Conservation (phyloP, 2,888 invertebrate species). For the Ligdia adustata region DNA sequence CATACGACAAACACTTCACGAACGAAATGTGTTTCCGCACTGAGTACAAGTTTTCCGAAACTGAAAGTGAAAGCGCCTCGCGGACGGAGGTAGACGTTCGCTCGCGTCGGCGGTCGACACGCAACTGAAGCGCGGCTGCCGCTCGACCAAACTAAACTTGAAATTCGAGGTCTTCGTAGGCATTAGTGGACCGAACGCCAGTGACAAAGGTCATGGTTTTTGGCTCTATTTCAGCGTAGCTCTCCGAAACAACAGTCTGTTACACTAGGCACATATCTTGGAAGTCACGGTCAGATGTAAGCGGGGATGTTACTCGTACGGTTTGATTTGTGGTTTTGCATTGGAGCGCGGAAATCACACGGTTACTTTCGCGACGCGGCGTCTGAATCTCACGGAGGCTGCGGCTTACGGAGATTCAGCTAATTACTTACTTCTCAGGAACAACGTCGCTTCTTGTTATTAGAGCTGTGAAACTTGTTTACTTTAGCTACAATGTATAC, state of each 20-base stretch:
- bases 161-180: constrained; percentile 67
- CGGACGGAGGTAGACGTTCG: constrained; percentile 49
- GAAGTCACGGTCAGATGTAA: background rate
- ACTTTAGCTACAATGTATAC: too few species aligned
- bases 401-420: constrained; percentile 8
- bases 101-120: constrained; percentile 61
- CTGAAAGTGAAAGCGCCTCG: constrained; percentile 39
- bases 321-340: constrained; percentile 6
- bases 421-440: constrained; percentile 9
- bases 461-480: constrained; percentile 1
- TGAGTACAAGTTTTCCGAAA: constrained; percentile 52
- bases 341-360: constrained; percentile 12
- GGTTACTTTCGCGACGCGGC: constrained; percentile 9
- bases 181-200: constrained; percentile 60
- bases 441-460: background rate
- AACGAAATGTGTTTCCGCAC: constrained; percentile 44
- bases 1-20: constrained; percentile 42
- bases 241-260: constrained; percentile 7
- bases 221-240: constrained; percentile 28
- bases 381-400: constrained; percentile 12
- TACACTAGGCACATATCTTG: background rate
- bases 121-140: constrained; percentile 58
- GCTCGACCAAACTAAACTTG: constrained; percentile 53
- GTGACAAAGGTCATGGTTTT: constrained; percentile 73
- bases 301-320: background rate